Evolutionary conservation across 37 sponge, comb jelly and placozoan species (phyloP), one percentile per base, ranked within the genome.

Genomic region (Lycopodina hypogea): DNA sequence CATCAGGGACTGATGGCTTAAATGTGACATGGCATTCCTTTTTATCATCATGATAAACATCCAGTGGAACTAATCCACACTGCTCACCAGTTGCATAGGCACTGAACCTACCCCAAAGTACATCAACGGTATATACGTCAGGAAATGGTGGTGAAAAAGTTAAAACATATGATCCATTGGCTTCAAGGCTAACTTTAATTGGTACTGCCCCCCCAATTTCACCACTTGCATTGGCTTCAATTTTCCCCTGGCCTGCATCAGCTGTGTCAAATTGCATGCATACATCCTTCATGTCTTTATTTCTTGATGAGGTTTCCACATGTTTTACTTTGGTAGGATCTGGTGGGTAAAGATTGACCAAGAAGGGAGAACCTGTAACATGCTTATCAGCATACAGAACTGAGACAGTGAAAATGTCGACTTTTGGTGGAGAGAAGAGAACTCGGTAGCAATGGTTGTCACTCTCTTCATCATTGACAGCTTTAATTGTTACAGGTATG

Each of bases 341-440:
- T 14, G 84, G 60, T 3, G 77, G 77, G 26, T 59, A 42, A 15
- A 86, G 68, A 68, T 74, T 79, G 35, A 88, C 61, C 6, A 53
- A 64, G 72, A 91, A 91, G 2, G 92, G 92, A 50, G 78, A 78
- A 14, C 92, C 92, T 18, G 74, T 39, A 1, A 91, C 75, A 62
- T 82, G 88, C 12, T 48, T 19, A 8, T 65, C 77, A 19, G 63
- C 73, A 64, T 72, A 72, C 15, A 68, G 29, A 53, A 86, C 42
- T 11, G 57, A 48, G 28, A 87, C 23, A 6, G 33, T 61, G 68
- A 79, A 86, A 41, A 78, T 29, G 35, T 86, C 86, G 3, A 51
- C 57, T 37, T 67, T 23, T n/a, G 57, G 40, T 23, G 80, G 75
- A 7, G 56, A 15, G 51, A 86, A 78, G 21, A 58, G 68, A 29